Base-by-base conservation (phyloP, 2,797 vertebrate genomes). In the Periparus ater region DNA sequence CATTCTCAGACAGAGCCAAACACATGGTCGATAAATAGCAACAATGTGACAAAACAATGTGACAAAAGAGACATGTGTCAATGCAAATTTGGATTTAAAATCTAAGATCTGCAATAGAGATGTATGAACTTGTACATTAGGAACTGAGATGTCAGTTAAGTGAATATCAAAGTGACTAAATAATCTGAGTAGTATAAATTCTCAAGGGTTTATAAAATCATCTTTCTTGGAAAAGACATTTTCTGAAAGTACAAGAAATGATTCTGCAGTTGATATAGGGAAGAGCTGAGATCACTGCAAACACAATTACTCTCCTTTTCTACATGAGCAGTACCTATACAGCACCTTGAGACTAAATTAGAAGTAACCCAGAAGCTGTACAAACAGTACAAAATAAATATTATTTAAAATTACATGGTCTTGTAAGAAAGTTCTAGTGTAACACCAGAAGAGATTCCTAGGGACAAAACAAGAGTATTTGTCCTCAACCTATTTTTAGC, bases 191-290 rank as follows among this genome's bases (percentile, higher is more conserved):
- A 36, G 19, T 3, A 81, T 32, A 30, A 67, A 32, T 18, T 42
- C 25, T 67, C 8, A 66, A 55, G 12, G 5, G 12, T 72, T 91
- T 85, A 40, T 44, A 88, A 67, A 55, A 88, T 18, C 25, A 54
- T 38, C 38, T 63, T 51, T 78, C 27, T 73, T 76, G 23, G 55
- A 20, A 79, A 15, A 57, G 13, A 48, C 11, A 40, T 68, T 3
- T 67, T 29, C 21, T 0, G 0, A 0, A 61, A 76, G 27, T n/a
- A 83, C 19, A 54, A 70, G 53, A 63, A 72, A 29, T 15, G 4
- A 73, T 6, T 36, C 27, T 61, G 32, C 26, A 85, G 22, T 14
- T 60, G 25, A 76, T 32, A 4, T 14, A 42, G n/a, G 9, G 4
- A 63, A 71, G 45, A 78, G 19, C 15, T 4, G 2, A 61, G 29